Evolutionary conservation across 2,797 vertebrate species (phyloP), one percentile per base, ranked within the genome.

Genomic region (Thunnus albacares): DNA sequence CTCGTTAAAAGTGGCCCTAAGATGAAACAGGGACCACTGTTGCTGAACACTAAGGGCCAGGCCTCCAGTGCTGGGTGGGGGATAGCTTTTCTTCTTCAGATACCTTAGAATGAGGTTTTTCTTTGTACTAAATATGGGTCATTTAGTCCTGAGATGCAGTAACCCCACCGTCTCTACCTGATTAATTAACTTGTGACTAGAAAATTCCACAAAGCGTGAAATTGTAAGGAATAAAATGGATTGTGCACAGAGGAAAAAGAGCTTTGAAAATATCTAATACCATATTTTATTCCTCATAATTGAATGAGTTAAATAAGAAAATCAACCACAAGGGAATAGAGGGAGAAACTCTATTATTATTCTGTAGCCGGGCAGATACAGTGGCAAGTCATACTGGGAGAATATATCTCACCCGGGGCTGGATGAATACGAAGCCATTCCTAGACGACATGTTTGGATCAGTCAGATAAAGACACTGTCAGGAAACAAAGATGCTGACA

Each of bases 401-500:
- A 79, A 80, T 80, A 82, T 78, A 81, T 77, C 78, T 83, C 80
- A 58, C 76, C 71, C 24, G 0, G 62, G 65, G 68, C 75, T 75
- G 80, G 81, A 76, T 87, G 79, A 90, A 82, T 77, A 71, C 61
- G 49, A 62, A 81, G 58, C 81, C 22, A 57, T 22, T 89, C 90
- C 73, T 79, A 69, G 78, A 79, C 80, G 51, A 68, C 84, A n/a
- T 89, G 90, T 90, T 92, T 86, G 87, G 78, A 90, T 93, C 83
- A 85, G 69, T 79, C 75, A 47, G 89, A 93, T 89, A 89, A 92
- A 92, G 89, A 87, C 61, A 55, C 80, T 75, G 89, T 84, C 90
- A 81, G 80, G 66, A 89, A 89, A 93, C 85, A 90, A 93, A 90
- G 84, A 75, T 71, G 0, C 71, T 87, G 88, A 89, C 79, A 75